A percentile compares a stretch with the other conserved stretches of the same genome.
phyloP scores from a whole-genome alignment of 2,113 vertebrate species.

The Ellobius talpinus region DNA sequence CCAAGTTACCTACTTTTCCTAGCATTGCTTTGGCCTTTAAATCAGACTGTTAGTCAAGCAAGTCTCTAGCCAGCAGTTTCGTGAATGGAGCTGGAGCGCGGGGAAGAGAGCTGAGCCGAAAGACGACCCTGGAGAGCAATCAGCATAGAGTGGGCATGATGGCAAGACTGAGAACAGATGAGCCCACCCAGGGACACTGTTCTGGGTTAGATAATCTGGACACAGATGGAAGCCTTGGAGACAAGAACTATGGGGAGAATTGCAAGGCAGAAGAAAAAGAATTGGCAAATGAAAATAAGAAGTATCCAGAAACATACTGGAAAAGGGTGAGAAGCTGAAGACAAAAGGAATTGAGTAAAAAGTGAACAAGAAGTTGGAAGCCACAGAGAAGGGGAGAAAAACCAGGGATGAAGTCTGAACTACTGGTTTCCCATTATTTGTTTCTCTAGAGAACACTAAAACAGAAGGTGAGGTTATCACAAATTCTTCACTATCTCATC shows the following conservation, averaged over 20 bases:
- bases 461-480: background rate
- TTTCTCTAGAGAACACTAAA: background rate
- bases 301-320: background rate
- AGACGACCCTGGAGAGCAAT: background rate
- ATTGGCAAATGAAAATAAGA: background rate
- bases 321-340: background rate
- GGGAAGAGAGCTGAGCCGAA: background rate
- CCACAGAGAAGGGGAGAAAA: background rate
- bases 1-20: background rate
- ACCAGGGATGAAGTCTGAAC: background rate
- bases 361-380: background rate
- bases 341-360: background rate
- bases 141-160: background rate
- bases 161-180: background rate
- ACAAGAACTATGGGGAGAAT: background rate
- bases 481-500: background rate
- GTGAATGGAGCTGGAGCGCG: background rate
- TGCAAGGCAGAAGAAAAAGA: background rate
- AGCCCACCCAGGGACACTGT: background rate
- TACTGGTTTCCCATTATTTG: too few species aligned
- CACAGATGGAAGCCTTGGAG: background rate
- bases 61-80: background rate
- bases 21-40: background rate
- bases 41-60: background rate
- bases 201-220: background rate